Evolutionary conservation across 2,113 vertebrate species (phyloP).

Genomic region (Oophaga pumilio): DNA sequence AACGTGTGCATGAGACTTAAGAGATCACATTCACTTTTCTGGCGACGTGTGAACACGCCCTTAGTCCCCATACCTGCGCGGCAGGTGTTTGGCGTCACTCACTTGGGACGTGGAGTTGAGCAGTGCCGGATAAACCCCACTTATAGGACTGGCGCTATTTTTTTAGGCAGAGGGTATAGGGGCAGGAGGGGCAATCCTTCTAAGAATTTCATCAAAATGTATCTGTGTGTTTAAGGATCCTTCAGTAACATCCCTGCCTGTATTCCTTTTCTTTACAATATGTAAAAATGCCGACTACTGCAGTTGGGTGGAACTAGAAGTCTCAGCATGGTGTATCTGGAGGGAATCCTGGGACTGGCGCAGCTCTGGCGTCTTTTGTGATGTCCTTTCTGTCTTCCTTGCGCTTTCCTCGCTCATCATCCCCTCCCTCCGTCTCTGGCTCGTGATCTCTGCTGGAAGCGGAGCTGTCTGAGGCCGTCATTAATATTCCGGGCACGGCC

Average conservation of each 20-base stretch:
- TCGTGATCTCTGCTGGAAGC: constrained; percentile 28
- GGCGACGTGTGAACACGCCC: too few relatives aligned
- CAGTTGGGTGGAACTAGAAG: neutral
- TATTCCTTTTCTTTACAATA: neutral
- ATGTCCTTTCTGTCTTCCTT: neutral
- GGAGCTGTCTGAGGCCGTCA: constrained; percentile 53
- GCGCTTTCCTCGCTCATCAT: neutral
- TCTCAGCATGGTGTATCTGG: neutral
- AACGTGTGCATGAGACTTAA: too few relatives aligned
- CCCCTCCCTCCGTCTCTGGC: constrained; percentile 4
- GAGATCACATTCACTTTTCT: too few relatives aligned
- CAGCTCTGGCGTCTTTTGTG: neutral
- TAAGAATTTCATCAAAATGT: too few relatives aligned
- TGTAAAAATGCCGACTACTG: neutral
- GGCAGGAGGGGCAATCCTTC: too few relatives aligned
- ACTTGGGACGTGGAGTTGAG: too few relatives aligned
- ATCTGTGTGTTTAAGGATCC: neutral
- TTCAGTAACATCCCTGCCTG: neutral
- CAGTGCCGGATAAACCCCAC: too few relatives aligned
- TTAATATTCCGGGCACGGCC: constrained; percentile 60
- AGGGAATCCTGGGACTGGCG: neutral
- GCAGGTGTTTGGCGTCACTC: too few relatives aligned
- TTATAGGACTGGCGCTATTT: too few relatives aligned
- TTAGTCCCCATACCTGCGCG: too few relatives aligned
- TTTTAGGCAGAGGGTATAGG: too few relatives aligned